Conservation (phyloP, 2,888 invertebrate genomes). For the Chirona hameri region DNA sequence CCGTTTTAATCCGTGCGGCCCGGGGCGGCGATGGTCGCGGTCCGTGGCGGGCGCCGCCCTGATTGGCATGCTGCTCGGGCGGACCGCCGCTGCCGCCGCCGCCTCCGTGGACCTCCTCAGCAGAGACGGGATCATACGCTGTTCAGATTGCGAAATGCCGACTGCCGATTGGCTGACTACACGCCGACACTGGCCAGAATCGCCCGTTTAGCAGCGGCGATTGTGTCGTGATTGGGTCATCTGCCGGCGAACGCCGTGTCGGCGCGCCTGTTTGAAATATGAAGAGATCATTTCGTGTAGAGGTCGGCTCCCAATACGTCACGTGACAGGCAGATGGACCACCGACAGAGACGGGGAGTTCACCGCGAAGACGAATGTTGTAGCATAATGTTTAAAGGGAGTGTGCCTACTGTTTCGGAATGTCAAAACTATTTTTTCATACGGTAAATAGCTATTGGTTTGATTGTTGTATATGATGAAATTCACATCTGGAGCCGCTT, state of each 20-base stretch:
- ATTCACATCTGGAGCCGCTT: too few relatives aligned
- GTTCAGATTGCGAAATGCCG: neutral
- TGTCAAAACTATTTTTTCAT: too few relatives aligned
- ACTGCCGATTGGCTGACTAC: neutral
- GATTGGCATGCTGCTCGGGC: neutral
- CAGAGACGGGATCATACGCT: neutral
- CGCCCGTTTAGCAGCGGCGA: neutral
- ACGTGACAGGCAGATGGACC: too few relatives aligned
- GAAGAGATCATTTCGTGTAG: neutral
- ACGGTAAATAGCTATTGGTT: too few relatives aligned
- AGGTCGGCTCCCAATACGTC: neutral
- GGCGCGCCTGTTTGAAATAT: neutral
- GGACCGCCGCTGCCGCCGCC: neutral
- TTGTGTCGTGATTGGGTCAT: neutral
- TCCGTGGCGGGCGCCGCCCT: neutral
- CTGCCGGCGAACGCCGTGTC: neutral
- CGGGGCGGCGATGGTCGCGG: neutral
- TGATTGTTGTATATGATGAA: too few relatives aligned
- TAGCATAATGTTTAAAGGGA: too few relatives aligned
- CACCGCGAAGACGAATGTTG: too few relatives aligned
- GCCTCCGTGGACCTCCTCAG: neutral
- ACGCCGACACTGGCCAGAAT: neutral
- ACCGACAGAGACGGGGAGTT: too few relatives aligned
- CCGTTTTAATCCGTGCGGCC: neutral
- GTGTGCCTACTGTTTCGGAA: too few relatives aligned